Base-by-base conservation (phyloP, 1,140 invertebrate genomes). In the Maniola jurtina region DNA sequence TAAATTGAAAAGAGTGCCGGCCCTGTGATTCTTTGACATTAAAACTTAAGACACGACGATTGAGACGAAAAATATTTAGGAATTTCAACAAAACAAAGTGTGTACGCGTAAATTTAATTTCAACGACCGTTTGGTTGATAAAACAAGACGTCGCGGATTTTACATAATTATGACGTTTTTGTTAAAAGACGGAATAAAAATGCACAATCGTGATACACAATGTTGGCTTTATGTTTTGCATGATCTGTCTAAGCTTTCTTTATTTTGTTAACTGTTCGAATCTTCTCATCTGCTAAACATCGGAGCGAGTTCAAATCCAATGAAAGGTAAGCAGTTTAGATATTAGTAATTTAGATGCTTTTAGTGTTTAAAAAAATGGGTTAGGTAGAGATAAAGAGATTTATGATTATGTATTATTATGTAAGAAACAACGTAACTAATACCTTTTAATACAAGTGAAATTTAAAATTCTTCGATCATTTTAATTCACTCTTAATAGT, bases 181-280 rank as follows among this genome's bases (percentile, higher is more conserved):
- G 33, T 38, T 14, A 35, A 11, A 62, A 61, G 25, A 13, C 47
- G n/a, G 10, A 35, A 40, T 50, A 57, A 58, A 58, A 36, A 47
- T 34, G 25, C 47, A 33, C 35, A n/a, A 60, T 25, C 42, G 57
- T 47, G 40, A 38, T 60, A 36, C 64, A 42, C 61, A 69, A 68
- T 67, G 66, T 68, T 73, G 47, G 74, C 74, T 76, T 76, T 62
- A 48, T 73, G 74, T 76, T 67, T 64, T 76, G 74, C 74, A 76
- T 76, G 74, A 69, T 73, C 71, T 75, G 73, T 75, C 68, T 71
- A 58, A 73, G 74, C 74, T 76, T 76, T 76, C 57, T 68, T 69
- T 76, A 71, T 76, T 76, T 66, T 55, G 58, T 61, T 35, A 45
- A 47, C 48, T 66, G 48, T 61, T 16, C 25, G 38, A 36, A 60